These are phyloP conservation scores for Drosophila nr. medialis DNA, from an alignment of 2,888 invertebrate species.

Conservation along the genomic window DNA sequence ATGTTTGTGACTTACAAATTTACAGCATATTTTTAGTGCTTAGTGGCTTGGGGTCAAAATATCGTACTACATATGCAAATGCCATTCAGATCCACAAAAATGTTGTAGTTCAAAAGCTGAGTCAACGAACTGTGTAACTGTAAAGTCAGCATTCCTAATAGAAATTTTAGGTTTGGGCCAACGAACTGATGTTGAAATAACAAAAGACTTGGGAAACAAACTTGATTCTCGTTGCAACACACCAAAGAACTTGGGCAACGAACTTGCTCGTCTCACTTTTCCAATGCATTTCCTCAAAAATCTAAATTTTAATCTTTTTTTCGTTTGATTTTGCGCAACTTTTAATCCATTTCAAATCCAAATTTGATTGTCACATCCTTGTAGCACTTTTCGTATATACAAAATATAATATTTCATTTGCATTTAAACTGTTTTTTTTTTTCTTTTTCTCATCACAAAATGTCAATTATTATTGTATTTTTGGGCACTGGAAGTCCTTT, in stretches of 20 bases:
- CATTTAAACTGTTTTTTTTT: neutral
- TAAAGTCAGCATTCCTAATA: slow-evolving; percentile 21
- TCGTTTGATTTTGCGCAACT: neutral
- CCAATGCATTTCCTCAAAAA: neutral
- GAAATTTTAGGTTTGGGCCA: slow-evolving; percentile 12
- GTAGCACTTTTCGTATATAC: slow-evolving; percentile 45
- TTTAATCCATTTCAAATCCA: slow-evolving; percentile 40
- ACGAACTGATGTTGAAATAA: slow-evolving; percentile 23
- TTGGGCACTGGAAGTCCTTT: slow-evolving; percentile 57
- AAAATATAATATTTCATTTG: slow-evolving; percentile 6
- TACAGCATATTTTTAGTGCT: slow-evolving; percentile 6
- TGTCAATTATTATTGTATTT: slow-evolving; percentile 17
- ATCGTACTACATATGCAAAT: slow-evolving; percentile 1
- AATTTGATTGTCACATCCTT: slow-evolving; percentile 52
- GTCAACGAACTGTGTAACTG: slow-evolving; percentile 54
- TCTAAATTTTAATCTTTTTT: neutral
- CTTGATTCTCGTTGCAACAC: slow-evolving; percentile 15
- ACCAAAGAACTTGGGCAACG: slow-evolving; percentile 35
- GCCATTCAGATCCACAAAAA: slow-evolving; percentile 12
- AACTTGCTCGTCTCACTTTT: slow-evolving; percentile 26
- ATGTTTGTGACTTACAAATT: slow-evolving; percentile 18
- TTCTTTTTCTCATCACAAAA: slow-evolving; percentile 31
- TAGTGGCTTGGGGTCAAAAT: slow-evolving; percentile 3
- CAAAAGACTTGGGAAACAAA: slow-evolving; percentile 30
- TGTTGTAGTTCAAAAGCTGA: slow-evolving; percentile 1